Percentiles rank a stretch among this genome's conserved stretches.
Evolutionary conservation across 2,797 vertebrate species (phyloP).

Genomic region (Catharus ustulatus): DNA sequence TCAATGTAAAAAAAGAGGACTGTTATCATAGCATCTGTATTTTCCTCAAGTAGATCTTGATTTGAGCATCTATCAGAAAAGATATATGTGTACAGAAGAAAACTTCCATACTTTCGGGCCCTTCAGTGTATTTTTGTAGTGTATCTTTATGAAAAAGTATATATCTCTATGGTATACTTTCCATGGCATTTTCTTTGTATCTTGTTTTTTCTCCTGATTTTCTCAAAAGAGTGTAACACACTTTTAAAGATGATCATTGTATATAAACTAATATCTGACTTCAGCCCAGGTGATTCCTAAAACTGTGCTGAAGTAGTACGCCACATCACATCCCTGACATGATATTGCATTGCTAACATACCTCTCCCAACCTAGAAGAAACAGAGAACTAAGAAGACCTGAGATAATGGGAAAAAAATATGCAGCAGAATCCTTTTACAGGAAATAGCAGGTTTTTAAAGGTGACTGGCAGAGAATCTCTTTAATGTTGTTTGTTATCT

Average conservation of each 20-base stretch:
- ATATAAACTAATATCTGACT: not conserved
- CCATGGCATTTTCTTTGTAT: not conserved
- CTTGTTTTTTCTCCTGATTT: not conserved
- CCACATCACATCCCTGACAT: not conserved
- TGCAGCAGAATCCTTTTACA: not conserved
- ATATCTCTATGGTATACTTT: not conserved
- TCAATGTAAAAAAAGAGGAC: not conserved
- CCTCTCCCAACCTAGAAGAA: not conserved
- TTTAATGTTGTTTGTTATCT: not conserved
- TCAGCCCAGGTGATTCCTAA: not conserved
- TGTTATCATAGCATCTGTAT: not conserved
- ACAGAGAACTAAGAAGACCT: not conserved
- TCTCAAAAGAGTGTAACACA: not conserved
- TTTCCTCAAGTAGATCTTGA: not conserved
- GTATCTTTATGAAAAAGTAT: not conserved
- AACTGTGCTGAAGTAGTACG: not conserved
- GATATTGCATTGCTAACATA: not conserved
- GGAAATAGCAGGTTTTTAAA: conserved; percentile 2
- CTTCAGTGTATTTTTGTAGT: not conserved
- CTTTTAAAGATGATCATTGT: not conserved
- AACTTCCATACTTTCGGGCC: not conserved
- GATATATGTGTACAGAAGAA: not conserved
- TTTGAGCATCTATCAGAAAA: not conserved
- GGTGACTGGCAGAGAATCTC: not conserved
- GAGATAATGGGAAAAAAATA: not conserved